Conservation (phyloP, 2,888 invertebrate species). For the Micropterix aruncella region DNA sequence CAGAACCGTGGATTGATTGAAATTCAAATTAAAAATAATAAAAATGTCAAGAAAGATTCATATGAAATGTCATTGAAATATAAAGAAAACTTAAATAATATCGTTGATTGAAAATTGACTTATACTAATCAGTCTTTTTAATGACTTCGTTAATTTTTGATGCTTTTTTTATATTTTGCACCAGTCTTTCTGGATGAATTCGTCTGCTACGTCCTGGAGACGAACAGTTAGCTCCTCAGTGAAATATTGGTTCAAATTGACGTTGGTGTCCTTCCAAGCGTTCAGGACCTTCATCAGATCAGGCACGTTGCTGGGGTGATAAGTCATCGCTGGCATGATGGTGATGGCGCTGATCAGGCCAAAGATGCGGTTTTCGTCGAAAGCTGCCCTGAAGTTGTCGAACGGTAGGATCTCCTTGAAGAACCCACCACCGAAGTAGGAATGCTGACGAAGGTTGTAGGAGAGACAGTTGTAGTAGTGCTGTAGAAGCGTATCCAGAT, state of each 20-base stretch:
- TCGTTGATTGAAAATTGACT: too few species aligned
- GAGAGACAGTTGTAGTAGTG: slow-evolving; percentile 5
- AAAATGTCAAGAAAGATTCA: too few species aligned
- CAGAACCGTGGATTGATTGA: too few species aligned
- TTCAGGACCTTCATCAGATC: not conserved
- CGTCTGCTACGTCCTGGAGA: slow-evolving; percentile 9
- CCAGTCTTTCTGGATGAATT: slow-evolving; percentile 8
- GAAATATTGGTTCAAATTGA: not conserved
- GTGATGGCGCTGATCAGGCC: slow-evolving; percentile 10
- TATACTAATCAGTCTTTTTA: too few species aligned
- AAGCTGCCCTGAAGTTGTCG: slow-evolving; percentile 4
- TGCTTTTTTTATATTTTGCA: too few species aligned
- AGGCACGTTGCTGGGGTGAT: slow-evolving; percentile 2
- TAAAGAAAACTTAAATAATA: too few species aligned
- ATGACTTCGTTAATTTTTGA: too few species aligned
- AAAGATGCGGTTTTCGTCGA: slow-evolving; percentile 6
- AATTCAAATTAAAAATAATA: too few species aligned
- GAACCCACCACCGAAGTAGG: slow-evolving; percentile 4
- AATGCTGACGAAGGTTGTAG: slow-evolving; percentile 4
- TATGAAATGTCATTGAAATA: too few species aligned
- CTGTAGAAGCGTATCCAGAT: slow-evolving; percentile 6
- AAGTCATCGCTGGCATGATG: slow-evolving; percentile 7
- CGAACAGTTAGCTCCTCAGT: slow-evolving; percentile 4
- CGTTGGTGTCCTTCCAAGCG: not conserved
- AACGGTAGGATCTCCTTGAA: slow-evolving; percentile 5